These are phyloP conservation scores for Acrobasis suavella DNA, from an alignment of 2,888 invertebrate genomes.

Conservation along the genomic window DNA sequence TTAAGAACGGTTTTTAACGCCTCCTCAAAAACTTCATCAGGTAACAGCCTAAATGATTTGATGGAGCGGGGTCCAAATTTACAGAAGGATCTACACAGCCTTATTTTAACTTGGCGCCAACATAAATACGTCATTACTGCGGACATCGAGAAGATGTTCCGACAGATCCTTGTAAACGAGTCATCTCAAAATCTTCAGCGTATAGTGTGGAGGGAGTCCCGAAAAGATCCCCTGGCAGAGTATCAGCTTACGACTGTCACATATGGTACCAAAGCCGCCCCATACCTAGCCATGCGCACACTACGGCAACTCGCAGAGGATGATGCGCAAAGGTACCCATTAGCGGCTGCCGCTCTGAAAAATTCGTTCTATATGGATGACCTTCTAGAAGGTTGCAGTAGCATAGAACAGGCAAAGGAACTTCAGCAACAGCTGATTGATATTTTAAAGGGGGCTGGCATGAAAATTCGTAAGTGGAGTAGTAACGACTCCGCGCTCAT, in stretches of 20 bases:
- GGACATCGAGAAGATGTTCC: constrained; percentile 33
- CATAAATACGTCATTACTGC: constrained; percentile 30
- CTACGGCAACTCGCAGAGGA: constrained; percentile 23
- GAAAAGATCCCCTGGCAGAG: no score
- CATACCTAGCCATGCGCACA: constrained; percentile 24
- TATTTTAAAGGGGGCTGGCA: constrained; percentile 4
- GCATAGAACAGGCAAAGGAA: not conserved
- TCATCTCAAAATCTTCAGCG: no score
- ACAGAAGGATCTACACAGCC: constrained; percentile 27
- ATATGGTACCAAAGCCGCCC: not conserved
- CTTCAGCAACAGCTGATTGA: constrained; percentile 16
- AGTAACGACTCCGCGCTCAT: no score
- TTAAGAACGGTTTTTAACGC: constrained; percentile 24
- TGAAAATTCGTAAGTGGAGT: no score
- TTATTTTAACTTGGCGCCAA: constrained; percentile 30
- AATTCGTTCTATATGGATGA: constrained; percentile 20
- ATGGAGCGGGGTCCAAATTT: constrained; percentile 31
- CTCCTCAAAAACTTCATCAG: constrained; percentile 21
- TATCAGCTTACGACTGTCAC: no score
- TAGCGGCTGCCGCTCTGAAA: constrained; percentile 4
- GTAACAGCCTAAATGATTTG: constrained; percentile 31
- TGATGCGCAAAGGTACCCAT: constrained; percentile 8
- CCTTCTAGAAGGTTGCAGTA: not conserved
- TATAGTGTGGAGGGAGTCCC: no score
- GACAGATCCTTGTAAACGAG: constrained; percentile 25